Percentiles rank a stretch among this genome's conserved stretches.
These are phyloP conservation scores for Steinernema feltiae DNA, from an alignment of 1,140 invertebrate genomes.

Conservation along the genomic window DNA sequence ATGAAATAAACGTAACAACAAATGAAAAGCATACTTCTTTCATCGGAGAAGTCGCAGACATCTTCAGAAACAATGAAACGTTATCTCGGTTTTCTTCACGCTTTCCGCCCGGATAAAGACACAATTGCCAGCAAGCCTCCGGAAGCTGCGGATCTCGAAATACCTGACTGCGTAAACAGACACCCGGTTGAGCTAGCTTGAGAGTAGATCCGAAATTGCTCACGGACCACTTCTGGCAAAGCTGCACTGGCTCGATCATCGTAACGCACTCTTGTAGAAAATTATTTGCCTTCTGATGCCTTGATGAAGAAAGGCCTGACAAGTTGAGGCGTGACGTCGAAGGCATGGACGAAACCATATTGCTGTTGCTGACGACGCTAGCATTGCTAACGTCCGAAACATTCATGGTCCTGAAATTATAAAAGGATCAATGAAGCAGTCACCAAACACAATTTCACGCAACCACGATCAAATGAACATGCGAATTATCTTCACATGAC, in stretches of 20 bases:
- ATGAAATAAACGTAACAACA: too few relatives aligned
- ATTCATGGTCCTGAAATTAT: background rate
- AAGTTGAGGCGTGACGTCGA: constrained; percentile 1
- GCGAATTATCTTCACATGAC: background rate
- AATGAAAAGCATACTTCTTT: constrained; percentile 44
- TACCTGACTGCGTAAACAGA: constrained; percentile 50
- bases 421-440: background rate
- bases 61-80: constrained; percentile 57
- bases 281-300: background rate
- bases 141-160: constrained; percentile 47
- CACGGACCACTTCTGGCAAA: constrained; percentile 35
- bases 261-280: background rate
- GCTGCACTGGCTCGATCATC: background rate
- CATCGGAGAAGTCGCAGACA: constrained; percentile 50
- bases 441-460: background rate
- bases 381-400: constrained; percentile 10
- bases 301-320: background rate
- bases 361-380: constrained; percentile 11
- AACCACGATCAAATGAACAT: background rate
- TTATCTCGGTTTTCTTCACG: constrained; percentile 54
- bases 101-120: constrained; percentile 56
- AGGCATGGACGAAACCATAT: background rate
- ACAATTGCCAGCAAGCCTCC: constrained; percentile 56
- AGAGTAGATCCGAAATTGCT: constrained; percentile 48
- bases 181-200: constrained; percentile 52